Evolutionary conservation across 1,140 invertebrate genomes (phyloP).

Genomic region (Pemphigus obesinymphae): DNA sequence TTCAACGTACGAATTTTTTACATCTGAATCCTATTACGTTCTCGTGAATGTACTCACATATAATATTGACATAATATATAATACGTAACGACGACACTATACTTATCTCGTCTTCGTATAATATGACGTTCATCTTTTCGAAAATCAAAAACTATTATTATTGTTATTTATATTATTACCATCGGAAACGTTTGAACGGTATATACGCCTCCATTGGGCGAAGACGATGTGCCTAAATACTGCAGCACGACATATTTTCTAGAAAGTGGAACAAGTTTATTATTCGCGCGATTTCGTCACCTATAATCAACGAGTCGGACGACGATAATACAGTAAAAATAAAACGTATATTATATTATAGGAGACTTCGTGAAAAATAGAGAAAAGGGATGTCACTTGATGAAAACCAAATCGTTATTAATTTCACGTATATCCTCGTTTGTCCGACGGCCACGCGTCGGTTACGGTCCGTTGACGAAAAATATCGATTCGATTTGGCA

Average conservation of each 20-base stretch:
- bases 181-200: background rate
- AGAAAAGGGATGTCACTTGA: background rate
- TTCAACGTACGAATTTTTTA: no score
- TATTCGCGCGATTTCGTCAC: background rate
- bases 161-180: background rate
- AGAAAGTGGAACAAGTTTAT: background rate
- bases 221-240: background rate
- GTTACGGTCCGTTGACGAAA: background rate
- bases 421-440: background rate
- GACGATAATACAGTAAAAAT: background rate
- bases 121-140: no score
- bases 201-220: background rate
- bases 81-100: no score
- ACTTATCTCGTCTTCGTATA: no score
- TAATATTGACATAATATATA: no score
- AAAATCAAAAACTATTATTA: background rate
- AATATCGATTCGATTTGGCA: constrained; percentile 5
- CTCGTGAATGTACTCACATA: no score
- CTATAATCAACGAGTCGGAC: background rate
- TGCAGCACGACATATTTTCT: no score
- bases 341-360: background rate
- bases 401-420: background rate
- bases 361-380: background rate
- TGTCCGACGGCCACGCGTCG: no score
- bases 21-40: no score